Base-by-base conservation (phyloP, 2,797 vertebrate species). In the Picus viridis region DNA sequence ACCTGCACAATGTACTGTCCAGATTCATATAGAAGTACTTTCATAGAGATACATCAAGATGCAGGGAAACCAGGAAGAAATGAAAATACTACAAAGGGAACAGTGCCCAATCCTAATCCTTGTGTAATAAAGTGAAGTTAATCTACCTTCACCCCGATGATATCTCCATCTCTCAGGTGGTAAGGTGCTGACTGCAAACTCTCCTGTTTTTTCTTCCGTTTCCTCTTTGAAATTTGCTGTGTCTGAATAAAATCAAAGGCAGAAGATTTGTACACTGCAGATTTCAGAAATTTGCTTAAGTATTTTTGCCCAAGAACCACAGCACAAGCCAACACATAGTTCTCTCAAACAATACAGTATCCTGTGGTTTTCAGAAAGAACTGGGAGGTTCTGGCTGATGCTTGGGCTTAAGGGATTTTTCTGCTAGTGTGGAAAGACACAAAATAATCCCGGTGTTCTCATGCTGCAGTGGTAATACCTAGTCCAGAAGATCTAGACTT, bases 121-220 rank as follows among this genome's bases (percentile, higher is more conserved):
- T 0, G 0, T 22, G 26, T 43, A 78, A n/a, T 16, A 16, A 51
- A 77, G 6, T 30, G 45, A 32, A 10, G 4, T 36, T n/a, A 6
- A 51, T 83, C 92, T 91, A 99, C 99, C 99, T 99, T 99, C 70
- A 99, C 93, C 13, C 98, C 99, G 34, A 99, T 97, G 10, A 96
- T 93, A 79, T 99, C 99, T 14, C 99, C 99, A 71, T 99, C 99
- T 97, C 98, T 99, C 78, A 99, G 95, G 89, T 98, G 97, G 73
- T 99, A 99, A 4, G 99, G 99, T 0, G 98, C 98, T 47, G 98
- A 98, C 70, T 98, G 98, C 41, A 99, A 97, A 63, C 96, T 98
- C 85, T 99, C 98, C 13, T 98, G 93, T 90, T 98, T 97, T 93
- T 97, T 99, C 96, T 98, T 99, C 94, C 98, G 98, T 96, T 99